Percentiles rank a stretch among this genome's conserved stretches.
Conservation (phyloP, 2,888 invertebrate species). For the Tanytarsus gracilentus region DNA sequence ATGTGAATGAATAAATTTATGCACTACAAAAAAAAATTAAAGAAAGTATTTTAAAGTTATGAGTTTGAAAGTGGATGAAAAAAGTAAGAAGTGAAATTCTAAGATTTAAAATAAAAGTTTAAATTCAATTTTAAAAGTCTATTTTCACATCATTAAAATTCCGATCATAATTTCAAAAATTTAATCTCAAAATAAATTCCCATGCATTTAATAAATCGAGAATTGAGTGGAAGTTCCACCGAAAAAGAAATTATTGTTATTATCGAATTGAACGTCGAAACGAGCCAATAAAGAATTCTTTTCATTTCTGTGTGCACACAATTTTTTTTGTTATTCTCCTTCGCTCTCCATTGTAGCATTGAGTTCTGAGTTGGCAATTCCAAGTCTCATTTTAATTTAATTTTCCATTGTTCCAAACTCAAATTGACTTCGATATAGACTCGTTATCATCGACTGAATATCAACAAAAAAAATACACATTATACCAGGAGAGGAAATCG, state of each 20-base stretch:
- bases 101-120: too few species aligned
- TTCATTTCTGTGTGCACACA: too few species aligned
- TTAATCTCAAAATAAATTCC: too few species aligned
- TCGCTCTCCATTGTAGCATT: too few species aligned
- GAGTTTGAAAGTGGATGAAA: too few species aligned
- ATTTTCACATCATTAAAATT: too few species aligned
- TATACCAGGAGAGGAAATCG: conserved; percentile 5
- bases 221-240: background rate
- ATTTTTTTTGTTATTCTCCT: too few species aligned
- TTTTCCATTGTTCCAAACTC: conserved; percentile 15
- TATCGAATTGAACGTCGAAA: background rate
- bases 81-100: too few species aligned
- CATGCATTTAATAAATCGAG: background rate
- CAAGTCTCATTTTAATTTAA: conserved; percentile 4
- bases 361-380: background rate
- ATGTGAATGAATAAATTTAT: background rate
- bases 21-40: too few species aligned
- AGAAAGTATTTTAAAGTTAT: too few species aligned
- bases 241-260: background rate
- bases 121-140: too few species aligned
- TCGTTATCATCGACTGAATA: background rate
- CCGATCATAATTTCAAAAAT: too few species aligned
- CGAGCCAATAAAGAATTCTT: background rate
- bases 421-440: conserved; percentile 5
- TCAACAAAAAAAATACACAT: background rate